A percentile compares a stretch with the other conserved stretches of the same genome.
These are phyloP conservation scores for Calliopum simillimum DNA, from an alignment of 2,888 invertebrate genomes.

Conservation along the genomic window DNA sequence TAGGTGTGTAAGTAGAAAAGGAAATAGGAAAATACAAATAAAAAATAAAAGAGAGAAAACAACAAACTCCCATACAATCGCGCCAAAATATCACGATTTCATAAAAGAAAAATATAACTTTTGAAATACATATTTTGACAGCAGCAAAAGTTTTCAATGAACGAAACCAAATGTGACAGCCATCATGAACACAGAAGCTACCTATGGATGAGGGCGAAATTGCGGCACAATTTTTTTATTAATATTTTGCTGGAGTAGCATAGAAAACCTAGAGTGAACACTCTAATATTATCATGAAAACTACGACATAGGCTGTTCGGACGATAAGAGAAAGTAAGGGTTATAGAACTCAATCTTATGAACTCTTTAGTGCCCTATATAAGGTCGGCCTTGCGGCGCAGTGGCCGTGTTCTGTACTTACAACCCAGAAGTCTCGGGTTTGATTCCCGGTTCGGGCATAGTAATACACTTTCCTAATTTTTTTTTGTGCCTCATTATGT, in stretches of 20 bases:
- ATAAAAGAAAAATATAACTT: conserved; percentile 19
- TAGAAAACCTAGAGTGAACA: not conserved
- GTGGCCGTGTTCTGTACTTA: too few relatives aligned
- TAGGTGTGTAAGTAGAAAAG: not conserved
- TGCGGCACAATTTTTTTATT: not conserved
- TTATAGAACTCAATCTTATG: too few relatives aligned
- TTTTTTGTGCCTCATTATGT: too few relatives aligned
- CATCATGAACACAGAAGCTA: not conserved
- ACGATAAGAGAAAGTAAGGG: too few relatives aligned
- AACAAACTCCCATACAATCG: not conserved
- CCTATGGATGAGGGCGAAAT: not conserved
- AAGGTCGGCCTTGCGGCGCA: too few relatives aligned
- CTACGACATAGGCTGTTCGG: not conserved
- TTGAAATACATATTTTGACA: conserved; percentile 19
- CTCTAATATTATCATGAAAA: not conserved
- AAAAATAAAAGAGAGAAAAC: not conserved
- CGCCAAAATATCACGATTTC: not conserved
- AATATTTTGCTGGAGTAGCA: not conserved
- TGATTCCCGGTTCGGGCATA: too few relatives aligned
- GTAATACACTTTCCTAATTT: too few relatives aligned
- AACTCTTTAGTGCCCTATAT: too few relatives aligned
- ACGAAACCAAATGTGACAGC: not conserved
- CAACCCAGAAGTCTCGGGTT: too few relatives aligned
- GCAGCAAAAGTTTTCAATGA: conserved; percentile 6
- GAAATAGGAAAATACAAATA: conserved; percentile 10